Percentiles rank a stretch among this genome's conserved stretches.
Evolutionary conservation across 2,113 vertebrate genomes (phyloP).

Genomic region (Anguilla japonica): DNA sequence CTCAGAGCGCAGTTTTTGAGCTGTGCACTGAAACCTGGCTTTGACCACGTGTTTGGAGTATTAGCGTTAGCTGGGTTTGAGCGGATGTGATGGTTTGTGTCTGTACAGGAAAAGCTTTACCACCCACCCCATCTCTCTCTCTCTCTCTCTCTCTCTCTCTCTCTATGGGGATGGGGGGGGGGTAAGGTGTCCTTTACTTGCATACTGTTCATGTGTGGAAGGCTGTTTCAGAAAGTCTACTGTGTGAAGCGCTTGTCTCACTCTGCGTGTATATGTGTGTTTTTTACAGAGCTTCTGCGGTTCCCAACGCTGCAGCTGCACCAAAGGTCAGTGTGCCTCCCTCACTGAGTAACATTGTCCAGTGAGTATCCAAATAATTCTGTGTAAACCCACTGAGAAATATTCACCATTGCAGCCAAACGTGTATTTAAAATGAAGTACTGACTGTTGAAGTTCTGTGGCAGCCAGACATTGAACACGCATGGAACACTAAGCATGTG

Average conservation of each 20-base stretch:
- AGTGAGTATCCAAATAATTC: constrained; percentile 1
- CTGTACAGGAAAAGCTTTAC: too few relatives aligned
- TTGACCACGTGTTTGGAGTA: background rate
- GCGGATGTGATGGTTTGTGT: background rate
- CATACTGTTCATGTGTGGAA: background rate
- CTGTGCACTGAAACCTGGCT: background rate
- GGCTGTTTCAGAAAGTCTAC: background rate
- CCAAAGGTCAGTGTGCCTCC: constrained; percentile 74
- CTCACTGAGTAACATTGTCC: background rate
- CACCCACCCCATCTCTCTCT: too few relatives aligned
- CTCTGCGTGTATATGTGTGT: constrained; percentile 21
- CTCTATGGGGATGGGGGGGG: too few relatives aligned
- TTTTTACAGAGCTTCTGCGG: constrained; percentile 70
- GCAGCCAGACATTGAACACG: background rate
- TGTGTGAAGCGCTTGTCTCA: background rate
- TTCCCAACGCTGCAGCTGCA: constrained; percentile 65
- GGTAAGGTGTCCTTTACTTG: too few relatives aligned
- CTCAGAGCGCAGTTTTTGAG: too few relatives aligned
- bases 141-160: too few relatives aligned
- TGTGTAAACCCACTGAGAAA: background rate
- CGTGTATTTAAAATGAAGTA: background rate
- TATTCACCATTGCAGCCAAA: background rate
- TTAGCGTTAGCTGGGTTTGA: background rate
- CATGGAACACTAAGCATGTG: constrained; percentile 9
- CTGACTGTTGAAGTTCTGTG: too few relatives aligned